Evolutionary conservation across 2,888 invertebrate genomes (phyloP).

Genomic region (Thereva nobilitata): DNA sequence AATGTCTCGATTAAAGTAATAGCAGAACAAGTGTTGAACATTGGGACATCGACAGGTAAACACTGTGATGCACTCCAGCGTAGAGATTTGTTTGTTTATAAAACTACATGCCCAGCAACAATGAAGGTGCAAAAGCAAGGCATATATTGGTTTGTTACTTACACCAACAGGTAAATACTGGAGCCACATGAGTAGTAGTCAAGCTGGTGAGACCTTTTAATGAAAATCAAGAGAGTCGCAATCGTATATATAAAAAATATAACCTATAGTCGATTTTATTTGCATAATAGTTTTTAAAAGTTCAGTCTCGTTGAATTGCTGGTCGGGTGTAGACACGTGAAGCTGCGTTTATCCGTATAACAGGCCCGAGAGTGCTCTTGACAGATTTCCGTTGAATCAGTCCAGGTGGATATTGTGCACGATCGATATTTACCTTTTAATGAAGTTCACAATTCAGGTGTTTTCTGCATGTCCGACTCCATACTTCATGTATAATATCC

Average conservation of each 20-base stretch:
- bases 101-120: constrained; percentile 21
- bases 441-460: no score
- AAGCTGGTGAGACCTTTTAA: constrained; percentile 27
- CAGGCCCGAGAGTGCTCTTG: no score
- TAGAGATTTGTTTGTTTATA: constrained; percentile 24
- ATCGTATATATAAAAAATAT: neutral
- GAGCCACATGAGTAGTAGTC: neutral
- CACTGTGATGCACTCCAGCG: neutral
- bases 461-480: no score
- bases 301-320: constrained; percentile 42
- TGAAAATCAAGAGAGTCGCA: constrained; percentile 21
- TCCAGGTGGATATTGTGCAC: no score
- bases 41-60: neutral
- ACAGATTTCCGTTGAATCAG: no score
- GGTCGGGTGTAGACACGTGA: constrained; percentile 38
- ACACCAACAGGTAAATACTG: no score
- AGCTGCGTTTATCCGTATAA: neutral
- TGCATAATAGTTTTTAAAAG: constrained; percentile 42
- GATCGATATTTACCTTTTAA: no score
- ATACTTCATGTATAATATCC: no score
- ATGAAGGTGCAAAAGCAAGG: constrained; percentile 24
- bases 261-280: constrained; percentile 38
- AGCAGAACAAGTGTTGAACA: neutral
- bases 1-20: neutral
- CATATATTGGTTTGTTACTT: neutral